Evolutionary conservation across 1,140 invertebrate species (phyloP), one percentile per base, ranked within the genome.

Genomic region (Muscidifurax raptorellus): DNA sequence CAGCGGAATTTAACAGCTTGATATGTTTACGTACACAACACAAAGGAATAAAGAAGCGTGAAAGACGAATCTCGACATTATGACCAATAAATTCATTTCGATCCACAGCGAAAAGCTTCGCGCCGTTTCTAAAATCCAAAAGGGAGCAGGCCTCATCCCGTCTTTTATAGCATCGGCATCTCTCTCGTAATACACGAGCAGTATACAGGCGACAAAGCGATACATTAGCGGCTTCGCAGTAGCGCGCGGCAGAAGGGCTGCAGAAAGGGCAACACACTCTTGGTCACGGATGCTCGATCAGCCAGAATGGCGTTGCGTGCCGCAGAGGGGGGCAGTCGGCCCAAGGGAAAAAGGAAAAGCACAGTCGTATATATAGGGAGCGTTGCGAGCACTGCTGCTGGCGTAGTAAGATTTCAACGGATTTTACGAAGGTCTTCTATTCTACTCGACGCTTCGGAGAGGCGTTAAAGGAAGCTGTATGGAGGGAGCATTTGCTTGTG

Each of bases 271-370:
- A 77, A 77, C 74, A 83, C 13, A 77, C 82, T 83, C 81, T n/a
- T 80, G 79, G 72, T 83, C 82, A 77, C 82, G 74, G 82, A n/a
- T 83, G 64, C 81, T 83, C 81, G 81, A 83, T 76, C 81, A 77
- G 72, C 72, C 72, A 77, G 81, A 77, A 77, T 69, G 74, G 59
- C 67, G 52, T 83, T 67, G 74, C 79, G 79, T 69, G 74, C 22
- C 12, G 75, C 36, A 28, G 27, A 30, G 28, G 66, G 66, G 27
- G 66, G 12, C 28, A 27, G 66, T 27, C 27, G 66, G 2, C 27
- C 47, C 7, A 44, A 32, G n/a, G 44, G 28, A 22, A 30, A 44
- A n/a, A 44, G 12, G 18, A 74, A 44, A 74, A 77, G 25, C 9
- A 18, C 36, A 25, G 71, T 22, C 15, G 32, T 18, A 18, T 4